Percentiles rank a stretch among this genome's conserved stretches.
Conservation (phyloP, 2,888 invertebrate species). For the Physocephala rufipes region DNA sequence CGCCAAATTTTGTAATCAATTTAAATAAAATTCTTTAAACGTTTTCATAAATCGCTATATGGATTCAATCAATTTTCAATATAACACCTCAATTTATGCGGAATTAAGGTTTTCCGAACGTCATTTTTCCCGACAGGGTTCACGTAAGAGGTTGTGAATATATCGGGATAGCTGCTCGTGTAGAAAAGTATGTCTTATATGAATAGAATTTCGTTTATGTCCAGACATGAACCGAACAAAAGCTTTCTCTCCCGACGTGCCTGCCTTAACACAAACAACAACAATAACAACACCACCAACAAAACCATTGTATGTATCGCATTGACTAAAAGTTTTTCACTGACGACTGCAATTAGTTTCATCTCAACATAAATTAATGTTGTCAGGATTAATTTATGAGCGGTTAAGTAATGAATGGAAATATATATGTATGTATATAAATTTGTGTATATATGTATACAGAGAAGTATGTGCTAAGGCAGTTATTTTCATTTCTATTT, state of each 20-base stretch:
- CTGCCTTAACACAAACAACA: slow-evolving; percentile 4
- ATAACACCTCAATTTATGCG: not conserved
- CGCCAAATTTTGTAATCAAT: too few relatives aligned
- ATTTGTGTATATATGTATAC: slow-evolving; percentile 7
- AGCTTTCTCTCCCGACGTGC: slow-evolving; percentile 11
- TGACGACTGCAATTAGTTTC: slow-evolving; percentile 51
- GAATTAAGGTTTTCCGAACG: not conserved
- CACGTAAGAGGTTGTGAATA: not conserved
- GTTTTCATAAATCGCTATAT: too few relatives aligned
- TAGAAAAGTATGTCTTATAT: not conserved
- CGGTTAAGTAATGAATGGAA: slow-evolving; percentile 42
- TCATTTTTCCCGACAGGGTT: not conserved
- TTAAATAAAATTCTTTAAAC: too few relatives aligned
- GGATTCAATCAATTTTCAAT: too few relatives aligned
- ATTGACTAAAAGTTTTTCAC: slow-evolving; percentile 45
- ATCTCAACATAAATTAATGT: slow-evolving; percentile 49
- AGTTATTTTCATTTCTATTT: too few relatives aligned
- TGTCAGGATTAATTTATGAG: slow-evolving; percentile 49
- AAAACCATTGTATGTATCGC: slow-evolving; percentile 33
- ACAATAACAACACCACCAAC: slow-evolving; percentile 38
- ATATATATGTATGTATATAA: slow-evolving; percentile 12
- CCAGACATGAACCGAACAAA: not conserved
- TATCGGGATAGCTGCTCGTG: not conserved
- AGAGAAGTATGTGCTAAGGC: too few relatives aligned
- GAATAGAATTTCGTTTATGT: not conserved